Evolutionary conservation across 2,888 invertebrate genomes (phyloP).

Genomic region (Athalia rosae): DNA sequence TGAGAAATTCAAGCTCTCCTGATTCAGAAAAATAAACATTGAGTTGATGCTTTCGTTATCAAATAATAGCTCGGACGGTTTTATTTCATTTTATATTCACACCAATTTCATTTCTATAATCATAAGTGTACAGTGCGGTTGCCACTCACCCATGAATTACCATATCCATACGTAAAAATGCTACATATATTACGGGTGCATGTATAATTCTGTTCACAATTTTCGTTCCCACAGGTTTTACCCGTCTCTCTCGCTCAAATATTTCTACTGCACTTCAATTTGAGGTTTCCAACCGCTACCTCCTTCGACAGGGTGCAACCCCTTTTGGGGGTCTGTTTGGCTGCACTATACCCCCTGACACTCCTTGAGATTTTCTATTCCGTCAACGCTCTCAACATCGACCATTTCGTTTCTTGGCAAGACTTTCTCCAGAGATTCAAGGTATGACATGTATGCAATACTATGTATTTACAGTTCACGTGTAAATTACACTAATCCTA

Average conservation of each 20-base stretch:
- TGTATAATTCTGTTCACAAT: background rate
- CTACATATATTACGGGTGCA: background rate
- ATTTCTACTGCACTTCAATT: slow-evolving; percentile 92
- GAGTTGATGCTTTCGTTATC: no score
- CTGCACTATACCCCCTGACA: slow-evolving; percentile 93
- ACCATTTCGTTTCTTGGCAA: slow-evolving; percentile 89
- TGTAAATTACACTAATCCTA: slow-evolving; percentile 7
- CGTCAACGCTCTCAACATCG: slow-evolving; percentile 88
- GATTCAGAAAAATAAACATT: no score
- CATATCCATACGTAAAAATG: no score
- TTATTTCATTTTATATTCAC: no score
- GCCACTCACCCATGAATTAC: no score
- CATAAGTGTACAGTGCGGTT: no score
- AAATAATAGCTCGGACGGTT: no score
- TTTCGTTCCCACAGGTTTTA: slow-evolving; percentile 75
- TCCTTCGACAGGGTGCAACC: slow-evolving; percentile 94
- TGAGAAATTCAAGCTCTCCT: slow-evolving; percentile 48
- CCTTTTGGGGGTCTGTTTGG: slow-evolving; percentile 92
- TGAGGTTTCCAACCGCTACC: slow-evolving; percentile 91
- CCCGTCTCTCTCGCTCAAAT: slow-evolving; percentile 93
- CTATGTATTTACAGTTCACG: background rate
- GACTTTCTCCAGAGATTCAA: slow-evolving; percentile 94
- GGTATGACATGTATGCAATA: slow-evolving; percentile 57
- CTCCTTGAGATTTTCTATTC: slow-evolving; percentile 94
- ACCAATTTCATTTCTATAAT: no score